Conservation (phyloP, 2,888 invertebrate genomes). For the Orchesellides sinensis region DNA sequence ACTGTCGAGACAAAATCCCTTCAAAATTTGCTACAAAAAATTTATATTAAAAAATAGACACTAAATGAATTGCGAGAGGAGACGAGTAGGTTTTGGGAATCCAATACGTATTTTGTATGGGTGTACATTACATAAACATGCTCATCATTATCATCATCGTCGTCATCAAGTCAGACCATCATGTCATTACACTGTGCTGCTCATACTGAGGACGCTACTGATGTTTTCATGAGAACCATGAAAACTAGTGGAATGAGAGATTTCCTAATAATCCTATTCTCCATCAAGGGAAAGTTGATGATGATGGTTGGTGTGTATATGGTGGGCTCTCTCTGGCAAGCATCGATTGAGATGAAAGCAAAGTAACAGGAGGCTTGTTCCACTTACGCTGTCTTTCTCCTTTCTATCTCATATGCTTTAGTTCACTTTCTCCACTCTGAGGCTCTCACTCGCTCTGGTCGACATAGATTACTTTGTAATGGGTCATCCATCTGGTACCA, state of each 20-base stretch:
- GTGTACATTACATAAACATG: too few species aligned
- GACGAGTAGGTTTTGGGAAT: too few species aligned
- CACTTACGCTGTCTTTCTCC: neutral
- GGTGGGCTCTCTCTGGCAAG: neutral
- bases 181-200: slow-evolving; percentile 18
- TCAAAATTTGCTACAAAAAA: too few species aligned
- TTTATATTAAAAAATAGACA: too few species aligned
- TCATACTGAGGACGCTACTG: slow-evolving; percentile 18
- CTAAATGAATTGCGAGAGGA: too few species aligned
- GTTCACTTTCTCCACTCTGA: neutral
- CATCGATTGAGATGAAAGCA: slow-evolving; percentile 29
- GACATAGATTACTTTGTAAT: slow-evolving; percentile 63
- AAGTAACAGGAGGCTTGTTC: neutral
- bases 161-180: slow-evolving; percentile 29
- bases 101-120: too few species aligned
- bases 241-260: slow-evolving; percentile 49
- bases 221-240: slow-evolving; percentile 30
- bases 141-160: too few species aligned
- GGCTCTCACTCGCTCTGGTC: slow-evolving; percentile 22
- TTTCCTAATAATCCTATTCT: slow-evolving; percentile 53
- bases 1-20: too few species aligned
- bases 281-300: slow-evolving; percentile 55
- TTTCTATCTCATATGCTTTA: neutral
- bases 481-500: slow-evolving; percentile 64
- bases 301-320: slow-evolving; percentile 31